Evolutionary conservation across 2,113 vertebrate genomes (phyloP).

Genomic region (Macroglossus sobrinus): DNA sequence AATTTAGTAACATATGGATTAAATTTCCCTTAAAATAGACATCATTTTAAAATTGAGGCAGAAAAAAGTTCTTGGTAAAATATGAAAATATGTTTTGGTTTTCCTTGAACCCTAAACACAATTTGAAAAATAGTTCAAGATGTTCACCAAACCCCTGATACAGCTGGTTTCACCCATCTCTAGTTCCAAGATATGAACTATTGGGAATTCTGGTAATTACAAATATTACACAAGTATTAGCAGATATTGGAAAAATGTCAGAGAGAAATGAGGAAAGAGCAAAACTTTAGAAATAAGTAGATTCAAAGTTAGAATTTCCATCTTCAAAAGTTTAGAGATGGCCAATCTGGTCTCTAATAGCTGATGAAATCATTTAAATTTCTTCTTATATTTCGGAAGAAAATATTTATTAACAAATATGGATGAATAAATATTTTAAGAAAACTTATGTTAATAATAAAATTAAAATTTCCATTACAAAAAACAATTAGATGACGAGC

Average conservation of each 20-base stretch:
- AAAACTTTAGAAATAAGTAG: slow-evolving; percentile 50
- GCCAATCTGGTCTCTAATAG: background rate
- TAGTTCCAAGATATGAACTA: slow-evolving; percentile 24
- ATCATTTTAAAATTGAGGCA: slow-evolving; percentile 68
- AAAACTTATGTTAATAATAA: background rate
- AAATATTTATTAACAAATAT: slow-evolving; percentile 21
- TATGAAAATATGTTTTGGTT: slow-evolving; percentile 73
- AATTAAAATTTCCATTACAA: background rate
- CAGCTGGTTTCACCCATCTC: slow-evolving; percentile 31
- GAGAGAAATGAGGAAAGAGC: slow-evolving; percentile 1
- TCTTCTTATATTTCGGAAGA: slow-evolving; percentile 23
- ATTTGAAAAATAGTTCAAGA: slow-evolving; percentile 72
- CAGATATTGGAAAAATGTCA: slow-evolving; percentile 53
- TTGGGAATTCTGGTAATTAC: slow-evolving; percentile 49
- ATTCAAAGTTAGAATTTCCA: background rate
- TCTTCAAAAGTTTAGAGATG: background rate
- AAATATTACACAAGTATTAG: slow-evolving; percentile 51
- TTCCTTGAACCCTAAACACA: slow-evolving; percentile 68
- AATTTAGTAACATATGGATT: slow-evolving; percentile 76
- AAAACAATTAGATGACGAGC: background rate
- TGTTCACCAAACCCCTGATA: slow-evolving; percentile 42
- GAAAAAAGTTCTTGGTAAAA: slow-evolving; percentile 63
- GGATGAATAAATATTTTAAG: background rate
- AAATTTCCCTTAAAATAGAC: slow-evolving; percentile 75
- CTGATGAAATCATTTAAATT: slow-evolving; percentile 26